These are phyloP conservation scores for Drosophila littoralis DNA, from an alignment of 1,140 invertebrate genomes.

Conservation along the genomic window DNA sequence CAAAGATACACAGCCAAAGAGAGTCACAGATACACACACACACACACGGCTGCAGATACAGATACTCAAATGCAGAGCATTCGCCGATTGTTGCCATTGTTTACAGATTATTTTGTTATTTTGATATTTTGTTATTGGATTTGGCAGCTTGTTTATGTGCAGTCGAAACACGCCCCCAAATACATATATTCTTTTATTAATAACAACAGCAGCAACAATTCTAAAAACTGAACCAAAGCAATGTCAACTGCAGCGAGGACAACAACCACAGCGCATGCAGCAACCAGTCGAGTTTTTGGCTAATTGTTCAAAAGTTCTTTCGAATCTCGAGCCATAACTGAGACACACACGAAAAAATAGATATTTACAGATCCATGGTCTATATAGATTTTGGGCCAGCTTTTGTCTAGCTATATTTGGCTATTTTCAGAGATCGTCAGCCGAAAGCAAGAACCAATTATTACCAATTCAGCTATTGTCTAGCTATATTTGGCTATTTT, in stretches of 20 bases:
- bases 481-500: too few species aligned
- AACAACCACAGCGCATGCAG: slow-evolving; percentile 16
- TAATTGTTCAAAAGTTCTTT: slow-evolving; percentile 31
- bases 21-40: slow-evolving; percentile 18
- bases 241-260: neutral
- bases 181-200: neutral
- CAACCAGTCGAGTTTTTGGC: neutral
- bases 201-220: neutral
- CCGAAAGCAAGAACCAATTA: too few species aligned
- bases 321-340: too few species aligned
- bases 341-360: too few species aligned
- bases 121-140: slow-evolving; percentile 1
- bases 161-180: slow-evolving; percentile 28
- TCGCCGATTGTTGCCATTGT: slow-evolving; percentile 40
- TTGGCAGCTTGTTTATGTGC: slow-evolving; percentile 1
- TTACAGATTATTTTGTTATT: slow-evolving; percentile 35
- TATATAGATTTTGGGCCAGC: too few species aligned
- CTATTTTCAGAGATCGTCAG: too few species aligned
- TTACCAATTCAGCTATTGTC: too few species aligned
- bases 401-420: too few species aligned
- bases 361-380: too few species aligned
- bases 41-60: slow-evolving; percentile 18
- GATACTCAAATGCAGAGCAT: neutral
- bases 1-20: slow-evolving; percentile 25
- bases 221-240: neutral